These are phyloP conservation scores for Galerucella calmariensis DNA, from an alignment of 2,888 invertebrate genomes.

Conservation along the genomic window DNA sequence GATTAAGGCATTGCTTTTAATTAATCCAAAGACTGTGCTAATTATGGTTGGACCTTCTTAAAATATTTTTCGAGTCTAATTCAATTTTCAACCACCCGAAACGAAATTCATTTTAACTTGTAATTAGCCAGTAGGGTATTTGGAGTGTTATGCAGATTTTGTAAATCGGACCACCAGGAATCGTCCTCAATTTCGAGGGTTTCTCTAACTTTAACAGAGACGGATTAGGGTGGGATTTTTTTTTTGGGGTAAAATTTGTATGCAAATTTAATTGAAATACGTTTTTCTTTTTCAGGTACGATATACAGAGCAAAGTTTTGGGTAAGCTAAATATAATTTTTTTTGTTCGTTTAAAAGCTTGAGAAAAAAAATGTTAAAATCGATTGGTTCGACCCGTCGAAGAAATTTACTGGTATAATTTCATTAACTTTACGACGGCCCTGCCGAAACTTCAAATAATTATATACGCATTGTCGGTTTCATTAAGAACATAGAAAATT, in stretches of 20 bases:
- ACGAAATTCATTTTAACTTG: not conserved
- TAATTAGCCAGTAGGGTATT: not conserved
- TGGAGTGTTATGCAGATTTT: not conserved
- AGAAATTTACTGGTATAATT: not conserved
- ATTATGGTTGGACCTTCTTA: too few relatives aligned
- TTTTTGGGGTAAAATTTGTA: too few relatives aligned
- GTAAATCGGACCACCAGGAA: not conserved
- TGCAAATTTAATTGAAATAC: too few relatives aligned
- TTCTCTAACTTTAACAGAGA: not conserved
- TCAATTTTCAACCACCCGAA: not conserved
- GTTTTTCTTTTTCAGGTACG: too few relatives aligned
- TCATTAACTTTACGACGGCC: constrained; percentile 14
- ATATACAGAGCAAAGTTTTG: too few relatives aligned
- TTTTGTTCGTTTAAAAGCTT: too few relatives aligned
- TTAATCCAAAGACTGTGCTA: too few relatives aligned
- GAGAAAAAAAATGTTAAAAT: not conserved
- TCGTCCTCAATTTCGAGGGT: not conserved
- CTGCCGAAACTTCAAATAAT: constrained; percentile 32
- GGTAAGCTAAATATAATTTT: too few relatives aligned
- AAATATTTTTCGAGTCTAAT: not conserved
- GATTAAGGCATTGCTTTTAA: not conserved
- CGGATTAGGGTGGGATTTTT: not conserved
- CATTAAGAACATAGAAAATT: constrained; percentile 35
- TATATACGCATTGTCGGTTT: constrained; percentile 31
- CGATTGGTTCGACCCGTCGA: not conserved